phyloP scores from a whole-genome alignment of 2,113 vertebrate species.

The Scomber colias region DNA sequence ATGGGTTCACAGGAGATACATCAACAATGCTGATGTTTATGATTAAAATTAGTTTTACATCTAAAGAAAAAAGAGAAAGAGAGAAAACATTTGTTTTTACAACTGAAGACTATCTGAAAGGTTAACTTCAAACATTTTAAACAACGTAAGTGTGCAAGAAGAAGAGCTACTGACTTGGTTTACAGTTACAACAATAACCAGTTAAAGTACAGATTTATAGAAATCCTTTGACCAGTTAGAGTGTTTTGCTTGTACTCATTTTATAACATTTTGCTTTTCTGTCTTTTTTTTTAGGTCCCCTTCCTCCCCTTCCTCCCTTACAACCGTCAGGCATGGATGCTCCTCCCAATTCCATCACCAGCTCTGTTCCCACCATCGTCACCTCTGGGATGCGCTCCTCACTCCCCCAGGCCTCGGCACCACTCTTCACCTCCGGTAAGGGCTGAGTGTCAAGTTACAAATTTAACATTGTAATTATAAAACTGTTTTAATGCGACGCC shows the following conservation, averaged over 20 bases:
- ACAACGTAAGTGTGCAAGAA: background rate
- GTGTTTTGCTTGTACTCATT: background rate
- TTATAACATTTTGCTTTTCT: background rate
- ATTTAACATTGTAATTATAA: background rate
- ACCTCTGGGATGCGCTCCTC: slow-evolving; percentile 95
- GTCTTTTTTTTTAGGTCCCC: slow-evolving; percentile 88
- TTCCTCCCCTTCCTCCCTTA: slow-evolving; percentile 94
- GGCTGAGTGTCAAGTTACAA: background rate
- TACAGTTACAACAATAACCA: background rate
- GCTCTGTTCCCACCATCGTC: slow-evolving; percentile 95
- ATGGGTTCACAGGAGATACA: background rate
- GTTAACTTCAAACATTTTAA: background rate
- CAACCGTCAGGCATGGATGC: slow-evolving; percentile 96
- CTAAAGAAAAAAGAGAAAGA: too few relatives aligned
- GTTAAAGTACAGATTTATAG: background rate
- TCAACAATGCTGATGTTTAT: background rate
- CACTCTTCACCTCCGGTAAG: slow-evolving; percentile 91
- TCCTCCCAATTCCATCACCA: slow-evolving; percentile 95
- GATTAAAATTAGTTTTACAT: background rate
- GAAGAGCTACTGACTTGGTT: background rate
- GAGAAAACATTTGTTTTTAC: background rate
- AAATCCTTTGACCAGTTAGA: background rate
- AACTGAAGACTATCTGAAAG: background rate
- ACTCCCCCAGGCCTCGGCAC: slow-evolving; percentile 89
- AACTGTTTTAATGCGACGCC: background rate